phyloP scores from a whole-genome alignment of 2,113 vertebrate species.

The Pluvialis apricaria region DNA sequence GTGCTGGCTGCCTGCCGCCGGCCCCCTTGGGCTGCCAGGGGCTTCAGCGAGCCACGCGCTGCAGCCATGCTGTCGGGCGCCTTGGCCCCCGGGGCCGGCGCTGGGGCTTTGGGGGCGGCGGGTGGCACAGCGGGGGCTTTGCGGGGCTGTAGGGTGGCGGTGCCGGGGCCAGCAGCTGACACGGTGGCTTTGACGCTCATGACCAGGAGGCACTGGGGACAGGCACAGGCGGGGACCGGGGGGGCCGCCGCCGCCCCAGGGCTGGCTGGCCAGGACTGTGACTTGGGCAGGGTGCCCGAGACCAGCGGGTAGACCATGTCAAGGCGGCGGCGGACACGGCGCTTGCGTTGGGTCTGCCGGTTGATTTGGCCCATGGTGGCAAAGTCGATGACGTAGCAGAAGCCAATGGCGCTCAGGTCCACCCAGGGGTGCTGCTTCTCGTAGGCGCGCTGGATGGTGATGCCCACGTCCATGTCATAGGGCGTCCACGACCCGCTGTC shows the following conservation, averaged over 20 bases:
- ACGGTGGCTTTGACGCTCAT: constrained; percentile 80
- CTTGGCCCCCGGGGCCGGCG: neutral
- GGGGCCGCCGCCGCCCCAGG: constrained; percentile 36
- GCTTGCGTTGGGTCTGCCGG: constrained; percentile 79
- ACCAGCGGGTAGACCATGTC: constrained; percentile 84
- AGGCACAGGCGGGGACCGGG: constrained; percentile 78
- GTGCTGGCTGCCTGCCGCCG: constrained; percentile 62
- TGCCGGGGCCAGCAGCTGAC: neutral
- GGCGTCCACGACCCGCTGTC: constrained; percentile 77
- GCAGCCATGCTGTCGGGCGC: neutral
- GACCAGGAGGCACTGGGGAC: constrained; percentile 90
- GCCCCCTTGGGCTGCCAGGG: constrained; percentile 68
- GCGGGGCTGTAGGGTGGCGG: constrained; percentile 65
- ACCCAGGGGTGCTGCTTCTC: constrained; percentile 80
- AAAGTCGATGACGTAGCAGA: constrained; percentile 79
- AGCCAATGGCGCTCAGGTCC: constrained; percentile 78
- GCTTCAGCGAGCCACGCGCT: constrained; percentile 63
- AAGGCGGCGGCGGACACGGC: constrained; percentile 82
- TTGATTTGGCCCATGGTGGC: constrained; percentile 82
- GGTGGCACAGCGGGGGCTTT: neutral
- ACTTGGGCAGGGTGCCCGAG: constrained; percentile 75
- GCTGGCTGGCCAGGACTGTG: constrained; percentile 75
- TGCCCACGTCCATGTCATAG: constrained; percentile 78
- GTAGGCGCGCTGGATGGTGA: constrained; percentile 76
- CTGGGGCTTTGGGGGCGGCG: neutral